Evolutionary conservation across 1,140 invertebrate species (phyloP).

Genomic region (Macrosteles quadrilineatus): DNA sequence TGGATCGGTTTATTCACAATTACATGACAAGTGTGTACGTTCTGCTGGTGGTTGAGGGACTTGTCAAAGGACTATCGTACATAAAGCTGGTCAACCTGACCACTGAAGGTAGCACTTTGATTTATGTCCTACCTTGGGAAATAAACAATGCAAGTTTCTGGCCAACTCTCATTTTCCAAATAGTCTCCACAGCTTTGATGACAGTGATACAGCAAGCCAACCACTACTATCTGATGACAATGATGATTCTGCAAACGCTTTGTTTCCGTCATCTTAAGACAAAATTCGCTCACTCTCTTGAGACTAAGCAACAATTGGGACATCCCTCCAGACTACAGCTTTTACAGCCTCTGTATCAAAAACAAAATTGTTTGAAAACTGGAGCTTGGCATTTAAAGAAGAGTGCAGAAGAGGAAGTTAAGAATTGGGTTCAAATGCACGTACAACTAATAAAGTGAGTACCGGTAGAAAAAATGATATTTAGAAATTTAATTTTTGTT

Average conservation of each 20-base stretch:
- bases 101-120: not conserved
- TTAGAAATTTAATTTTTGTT: too few species aligned
- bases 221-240: not conserved
- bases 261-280: not conserved
- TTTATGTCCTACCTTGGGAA: not conserved
- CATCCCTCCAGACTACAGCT: not conserved
- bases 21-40: not conserved
- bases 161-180: not conserved
- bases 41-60: not conserved
- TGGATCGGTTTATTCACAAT: not conserved
- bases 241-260: not conserved
- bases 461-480: too few species aligned
- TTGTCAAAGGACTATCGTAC: conserved; percentile 4
- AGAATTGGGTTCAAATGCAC: too few species aligned
- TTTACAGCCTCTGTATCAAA: not conserved
- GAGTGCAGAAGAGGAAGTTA: too few species aligned
- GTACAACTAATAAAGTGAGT: too few species aligned
- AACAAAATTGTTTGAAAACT: too few species aligned
- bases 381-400: too few species aligned
- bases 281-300: not conserved
- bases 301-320: not conserved
- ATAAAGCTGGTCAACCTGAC: not conserved
- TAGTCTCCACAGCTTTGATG: not conserved
- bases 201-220: conserved; percentile 7
- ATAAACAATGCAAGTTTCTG: not conserved